These are phyloP conservation scores for Mythimna pallens DNA, from an alignment of 2,888 invertebrate species.

Conservation along the genomic window DNA sequence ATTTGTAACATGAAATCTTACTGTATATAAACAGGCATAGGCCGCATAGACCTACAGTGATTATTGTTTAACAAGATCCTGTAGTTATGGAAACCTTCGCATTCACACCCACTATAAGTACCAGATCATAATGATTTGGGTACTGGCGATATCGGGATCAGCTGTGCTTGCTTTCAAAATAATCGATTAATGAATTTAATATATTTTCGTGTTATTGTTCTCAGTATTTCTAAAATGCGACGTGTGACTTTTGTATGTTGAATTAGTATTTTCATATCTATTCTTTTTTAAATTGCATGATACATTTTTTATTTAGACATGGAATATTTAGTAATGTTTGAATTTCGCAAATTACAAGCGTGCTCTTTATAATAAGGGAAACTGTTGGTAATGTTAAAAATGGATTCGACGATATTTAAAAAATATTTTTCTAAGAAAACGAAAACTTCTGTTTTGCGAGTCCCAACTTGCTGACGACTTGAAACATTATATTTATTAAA, in stretches of 20 bases:
- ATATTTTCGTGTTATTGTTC: background rate
- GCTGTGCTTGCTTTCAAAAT: background rate
- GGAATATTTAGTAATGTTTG: constrained; percentile 4
- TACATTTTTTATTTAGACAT: constrained; percentile 28
- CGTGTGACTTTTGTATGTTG: constrained; percentile 50
- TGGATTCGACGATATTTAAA: background rate
- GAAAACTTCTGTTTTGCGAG: background rate
- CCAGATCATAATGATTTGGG: background rate
- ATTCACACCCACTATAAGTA: background rate
- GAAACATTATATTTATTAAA: constrained; percentile 9
- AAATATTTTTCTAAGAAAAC: background rate
- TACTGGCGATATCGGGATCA: background rate
- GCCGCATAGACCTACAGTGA: no score
- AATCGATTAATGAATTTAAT: background rate
- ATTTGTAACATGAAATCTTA: background rate
- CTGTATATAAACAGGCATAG: background rate
- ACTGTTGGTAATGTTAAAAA: constrained; percentile 1
- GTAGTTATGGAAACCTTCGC: background rate
- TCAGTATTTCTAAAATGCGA: constrained; percentile 3
- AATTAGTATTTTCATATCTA: constrained; percentile 18
- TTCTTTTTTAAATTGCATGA: constrained; percentile 53
- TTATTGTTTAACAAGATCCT: background rate
- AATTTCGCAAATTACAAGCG: background rate
- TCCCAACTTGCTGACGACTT: background rate
- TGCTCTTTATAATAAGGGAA: background rate